A percentile compares a stretch with the other conserved stretches of the same genome.
These are phyloP conservation scores for Stenodema calcarata DNA, from an alignment of 2,888 invertebrate genomes.

Conservation along the genomic window DNA sequence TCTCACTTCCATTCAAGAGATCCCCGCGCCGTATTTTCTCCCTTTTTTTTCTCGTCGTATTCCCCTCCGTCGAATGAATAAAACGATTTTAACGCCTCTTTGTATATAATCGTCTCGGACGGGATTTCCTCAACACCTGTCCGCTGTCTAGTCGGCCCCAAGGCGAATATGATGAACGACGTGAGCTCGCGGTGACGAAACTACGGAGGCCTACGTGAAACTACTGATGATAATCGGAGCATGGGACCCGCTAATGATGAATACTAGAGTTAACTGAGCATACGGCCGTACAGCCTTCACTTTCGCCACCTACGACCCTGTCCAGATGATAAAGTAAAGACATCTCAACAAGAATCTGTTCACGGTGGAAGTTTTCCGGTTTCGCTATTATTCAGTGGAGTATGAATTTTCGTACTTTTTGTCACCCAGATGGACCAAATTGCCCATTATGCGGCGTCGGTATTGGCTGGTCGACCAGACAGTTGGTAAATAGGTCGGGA, in stretches of 20 bases:
- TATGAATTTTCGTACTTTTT: no score
- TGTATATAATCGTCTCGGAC: background rate
- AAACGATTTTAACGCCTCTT: background rate
- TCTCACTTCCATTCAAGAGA: constrained; percentile 12
- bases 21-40: background rate
- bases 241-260: background rate
- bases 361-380: no score
- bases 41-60: background rate
- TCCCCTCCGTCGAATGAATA: background rate
- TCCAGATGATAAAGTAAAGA: background rate
- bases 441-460: no score
- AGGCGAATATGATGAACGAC: background rate
- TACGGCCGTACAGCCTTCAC: background rate
- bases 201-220: background rate
- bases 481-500: no score
- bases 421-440: no score
- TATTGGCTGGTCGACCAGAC: no score
- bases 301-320: background rate
- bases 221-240: background rate
- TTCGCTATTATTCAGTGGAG: no score
- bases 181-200: background rate
- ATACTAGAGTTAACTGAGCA: background rate
- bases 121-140: background rate
- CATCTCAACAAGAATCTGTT: background rate
- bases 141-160: background rate